Evolutionary conservation across 2,113 vertebrate genomes (phyloP).

Genomic region (Hassar affinis): DNA sequence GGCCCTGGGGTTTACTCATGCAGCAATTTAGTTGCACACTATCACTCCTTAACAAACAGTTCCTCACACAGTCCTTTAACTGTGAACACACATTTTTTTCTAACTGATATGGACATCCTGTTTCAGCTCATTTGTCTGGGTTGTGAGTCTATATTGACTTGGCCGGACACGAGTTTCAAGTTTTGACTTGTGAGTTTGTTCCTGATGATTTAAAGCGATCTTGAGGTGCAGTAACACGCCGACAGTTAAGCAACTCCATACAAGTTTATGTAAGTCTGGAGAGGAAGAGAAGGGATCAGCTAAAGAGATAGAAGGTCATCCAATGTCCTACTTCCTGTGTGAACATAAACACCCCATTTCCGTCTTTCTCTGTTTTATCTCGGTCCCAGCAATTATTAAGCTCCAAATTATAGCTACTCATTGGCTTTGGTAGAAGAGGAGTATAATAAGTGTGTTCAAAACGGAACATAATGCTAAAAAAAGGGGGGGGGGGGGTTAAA

Average conservation of each 20-base stretch:
- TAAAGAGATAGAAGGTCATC: conserved; percentile 9
- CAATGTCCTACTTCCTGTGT: conserved; percentile 27
- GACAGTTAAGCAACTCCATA: not conserved
- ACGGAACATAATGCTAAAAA: not conserved
- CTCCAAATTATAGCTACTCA: conserved; percentile 1
- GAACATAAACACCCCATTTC: not conserved
- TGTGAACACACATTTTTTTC: not conserved
- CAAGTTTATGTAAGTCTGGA: not conserved
- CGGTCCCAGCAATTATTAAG: conserved; percentile 13
- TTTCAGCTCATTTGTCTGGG: not conserved
- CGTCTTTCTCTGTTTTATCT: not conserved
- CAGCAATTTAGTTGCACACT: not conserved
- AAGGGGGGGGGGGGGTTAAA: not conserved
- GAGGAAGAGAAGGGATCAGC: not conserved
- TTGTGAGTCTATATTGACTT: not conserved
- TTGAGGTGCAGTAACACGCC: not conserved
- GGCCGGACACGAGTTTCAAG: not conserved
- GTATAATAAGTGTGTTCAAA: not conserved
- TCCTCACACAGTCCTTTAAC: not conserved
- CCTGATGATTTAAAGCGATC: not conserved
- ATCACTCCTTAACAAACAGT: too few species aligned
- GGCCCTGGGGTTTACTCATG: too few species aligned
- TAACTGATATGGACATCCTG: not conserved
- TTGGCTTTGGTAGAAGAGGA: not conserved
- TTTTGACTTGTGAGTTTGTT: not conserved